Conservation (phyloP, 1,140 invertebrate genomes). For the Macrobrachium nipponense region DNA sequence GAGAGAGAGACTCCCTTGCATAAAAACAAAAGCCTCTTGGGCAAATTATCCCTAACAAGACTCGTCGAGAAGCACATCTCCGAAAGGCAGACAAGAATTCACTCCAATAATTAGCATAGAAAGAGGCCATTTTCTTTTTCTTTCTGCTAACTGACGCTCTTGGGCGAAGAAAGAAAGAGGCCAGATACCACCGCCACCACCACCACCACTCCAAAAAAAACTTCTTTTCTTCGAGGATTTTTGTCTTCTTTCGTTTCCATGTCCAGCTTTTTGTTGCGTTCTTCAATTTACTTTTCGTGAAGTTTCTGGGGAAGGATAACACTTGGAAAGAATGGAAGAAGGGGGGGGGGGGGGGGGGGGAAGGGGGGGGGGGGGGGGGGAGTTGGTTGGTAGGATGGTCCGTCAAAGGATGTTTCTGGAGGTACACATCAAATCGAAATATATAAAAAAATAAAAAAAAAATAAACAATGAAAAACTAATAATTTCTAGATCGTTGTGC, state of each 20-base stretch:
- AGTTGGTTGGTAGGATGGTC: too few relatives aligned
- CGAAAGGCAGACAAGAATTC: slow-evolving; percentile 38
- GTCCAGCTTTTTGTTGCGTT: background rate
- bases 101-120: slow-evolving; percentile 59
- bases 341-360: too few relatives aligned
- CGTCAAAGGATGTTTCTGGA: too few relatives aligned
- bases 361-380: too few relatives aligned
- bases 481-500: too few relatives aligned
- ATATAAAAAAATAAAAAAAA: too few relatives aligned
- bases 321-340: too few relatives aligned
- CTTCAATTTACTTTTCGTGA: background rate
- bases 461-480: too few relatives aligned
- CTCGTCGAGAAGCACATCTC: slow-evolving; percentile 35
- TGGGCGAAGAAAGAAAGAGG: background rate
- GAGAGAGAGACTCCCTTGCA: background rate
- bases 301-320: too few relatives aligned
- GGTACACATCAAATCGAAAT: too few relatives aligned
- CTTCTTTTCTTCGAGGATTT: background rate
- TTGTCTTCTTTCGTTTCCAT: slow-evolving; percentile 10
- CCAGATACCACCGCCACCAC: background rate
- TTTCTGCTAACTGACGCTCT: slow-evolving; percentile 43
- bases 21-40: slow-evolving; percentile 31
- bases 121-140: slow-evolving; percentile 49
- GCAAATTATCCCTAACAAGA: slow-evolving; percentile 36
- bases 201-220: background rate